A percentile compares a stretch with the other conserved stretches of the same genome.
phyloP scores from a whole-genome alignment of 2,888 invertebrate species.

The Orthonevra nobilis region DNA sequence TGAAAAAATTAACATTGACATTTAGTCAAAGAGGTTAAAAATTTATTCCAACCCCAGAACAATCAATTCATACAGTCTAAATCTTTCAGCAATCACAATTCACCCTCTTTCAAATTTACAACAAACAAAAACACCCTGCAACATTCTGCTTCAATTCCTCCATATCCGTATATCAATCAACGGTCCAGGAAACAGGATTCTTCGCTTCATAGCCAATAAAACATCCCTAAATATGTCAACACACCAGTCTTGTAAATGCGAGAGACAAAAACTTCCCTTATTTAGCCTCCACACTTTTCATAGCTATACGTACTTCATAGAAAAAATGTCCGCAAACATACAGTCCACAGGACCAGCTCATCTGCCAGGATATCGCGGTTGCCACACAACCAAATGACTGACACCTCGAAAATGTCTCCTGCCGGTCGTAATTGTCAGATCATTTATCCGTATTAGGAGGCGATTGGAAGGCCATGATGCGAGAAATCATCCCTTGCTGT shows the following conservation, averaged over 20 bases:
- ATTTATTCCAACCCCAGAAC: conserved; percentile 4
- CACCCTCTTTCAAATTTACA: conserved; percentile 19
- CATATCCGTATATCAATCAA: conserved; percentile 45
- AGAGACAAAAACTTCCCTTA: neutral
- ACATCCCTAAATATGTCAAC: conserved; percentile 70
- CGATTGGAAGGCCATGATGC: conserved; percentile 69
- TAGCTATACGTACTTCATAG: neutral
- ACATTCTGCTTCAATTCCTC: neutral
- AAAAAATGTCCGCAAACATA: neutral
- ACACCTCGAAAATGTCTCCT: conserved; percentile 65
- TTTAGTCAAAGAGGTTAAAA: neutral
- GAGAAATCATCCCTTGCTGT: conserved; percentile 60
- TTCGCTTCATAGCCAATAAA: conserved; percentile 60
- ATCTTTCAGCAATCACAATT: conserved; percentile 44
- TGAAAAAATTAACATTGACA: too few relatives aligned
- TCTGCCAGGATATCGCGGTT: conserved; percentile 59
- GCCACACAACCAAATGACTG: conserved; percentile 67
- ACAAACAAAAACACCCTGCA: conserved; percentile 7
- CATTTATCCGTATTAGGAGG: conserved; percentile 78
- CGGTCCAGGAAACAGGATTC: conserved; percentile 58
- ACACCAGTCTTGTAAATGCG: conserved; percentile 33
- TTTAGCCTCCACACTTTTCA: conserved; percentile 2
- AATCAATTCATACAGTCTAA: conserved; percentile 18
- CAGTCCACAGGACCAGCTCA: conserved; percentile 54
- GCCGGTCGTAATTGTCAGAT: conserved; percentile 77